Base-by-base conservation (phyloP, 2,797 vertebrate genomes). In the Tokudaia muenninki region DNA sequence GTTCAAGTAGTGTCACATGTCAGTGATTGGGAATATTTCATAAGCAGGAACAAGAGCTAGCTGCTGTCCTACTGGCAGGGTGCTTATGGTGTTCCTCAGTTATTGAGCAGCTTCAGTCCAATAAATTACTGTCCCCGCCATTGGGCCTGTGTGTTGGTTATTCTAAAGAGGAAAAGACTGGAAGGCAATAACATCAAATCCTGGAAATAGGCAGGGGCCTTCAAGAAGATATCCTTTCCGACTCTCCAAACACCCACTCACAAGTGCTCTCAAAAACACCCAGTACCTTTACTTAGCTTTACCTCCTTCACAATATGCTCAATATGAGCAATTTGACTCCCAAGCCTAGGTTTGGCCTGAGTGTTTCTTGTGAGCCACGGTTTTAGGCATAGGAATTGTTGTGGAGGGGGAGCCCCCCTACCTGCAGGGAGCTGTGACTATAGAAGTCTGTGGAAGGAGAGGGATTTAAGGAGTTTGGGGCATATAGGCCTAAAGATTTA, bases 231-330 rank as follows among this genome's bases (percentile, higher is more conserved):
- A 91, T 90, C 57, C 79, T 79, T 96, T 96, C 89, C 80, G 41
- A 55, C 95, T 97, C 77, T 97, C 95, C 96, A 98, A 97, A 97
- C 97, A 97, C 96, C 97, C 96, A 97, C 93, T 97, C 97, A 96
- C 92, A 72, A 93, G 96, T 97, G 96, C 93, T 96, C 95, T 97
- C 97, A 97, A 97, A 97, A 98, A 98, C 97, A 98, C 98, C 95
- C 97, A 97, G 96, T 97, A 95, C 97, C 97, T 98, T 98, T 98
- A 98, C 97, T 98, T 95, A 96, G 97, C 96, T 97, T 97, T 94
- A 96, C 95, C 96, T 87, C 95, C 96, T 97, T 96, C 94, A 97
- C 97, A 98, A 97, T 86, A 95, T 95, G 97, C 98, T 98, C 98
- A 98, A 97, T 98, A 97, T 97, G 97, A 98, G 97, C 97, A 97